Base-by-base conservation (phyloP, 2,888 invertebrate genomes). In the Ophonus ardosiacus region DNA sequence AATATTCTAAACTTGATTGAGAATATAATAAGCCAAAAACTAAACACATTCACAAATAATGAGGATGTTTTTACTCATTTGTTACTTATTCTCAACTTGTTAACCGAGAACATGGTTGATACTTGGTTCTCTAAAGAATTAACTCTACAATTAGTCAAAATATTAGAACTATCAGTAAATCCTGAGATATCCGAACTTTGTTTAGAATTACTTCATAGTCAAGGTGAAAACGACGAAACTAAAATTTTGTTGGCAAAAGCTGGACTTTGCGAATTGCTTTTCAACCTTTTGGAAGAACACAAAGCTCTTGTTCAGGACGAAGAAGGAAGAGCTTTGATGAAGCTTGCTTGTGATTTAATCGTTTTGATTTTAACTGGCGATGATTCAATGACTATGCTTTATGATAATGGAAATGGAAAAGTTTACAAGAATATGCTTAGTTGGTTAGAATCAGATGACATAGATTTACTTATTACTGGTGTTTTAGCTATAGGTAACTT, bases 401-500 rank as follows among this genome's bases (percentile, higher is more conserved):
- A 97, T 90, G 93, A 94, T 63, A 93, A 95, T 78, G 96, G 96
- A 0, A 91, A 93, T n/a, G 96, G 97, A 0, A 92, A 92, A 87
- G 95, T 94, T 8, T 98, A 95, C 90, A 92, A 91, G 88, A 95
- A 93, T 90, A 94, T 96, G 92, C 93, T 96, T 79, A 92, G 93
- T 43, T 98, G 98, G 98, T 92, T 98, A 86, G 94, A 95, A 85
- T 94, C 95, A 0, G 91, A 93, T 21, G 95, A 96, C 89, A 93
- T 94, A 86, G 96, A 96, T 90, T 92, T 98, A 21, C 92, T 96
- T 88, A 94, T 95, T n/a, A 96, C 97, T 0, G 97, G 96, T 0
- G 95, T 97, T 3, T 92, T 98, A 86, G 97, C 97, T 0, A 93
- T 98, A 87, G 98, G 97, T 0, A 98, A 98, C 92, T 98, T 98